Evolutionary conservation across 2,113 vertebrate genomes (phyloP).

Genomic region (Zosterops japonicus): DNA sequence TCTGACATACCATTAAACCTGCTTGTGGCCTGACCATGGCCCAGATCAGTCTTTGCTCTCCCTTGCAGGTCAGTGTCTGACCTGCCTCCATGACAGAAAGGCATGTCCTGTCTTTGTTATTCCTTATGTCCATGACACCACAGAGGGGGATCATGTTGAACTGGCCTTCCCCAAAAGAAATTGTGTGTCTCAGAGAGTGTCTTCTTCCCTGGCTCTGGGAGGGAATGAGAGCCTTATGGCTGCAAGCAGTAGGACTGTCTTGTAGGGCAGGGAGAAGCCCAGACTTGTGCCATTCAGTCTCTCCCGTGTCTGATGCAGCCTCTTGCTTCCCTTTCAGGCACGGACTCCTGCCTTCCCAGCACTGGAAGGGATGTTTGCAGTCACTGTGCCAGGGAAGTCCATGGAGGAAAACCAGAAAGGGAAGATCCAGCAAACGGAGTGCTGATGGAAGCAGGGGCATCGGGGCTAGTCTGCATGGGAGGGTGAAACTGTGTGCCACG

Average conservation of each 20-base stretch:
- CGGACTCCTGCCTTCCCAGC: conserved; percentile 4
- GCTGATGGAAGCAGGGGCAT: background rate
- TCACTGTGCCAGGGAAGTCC: background rate
- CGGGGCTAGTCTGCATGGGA: background rate
- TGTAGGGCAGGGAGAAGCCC: background rate
- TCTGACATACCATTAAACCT: background rate
- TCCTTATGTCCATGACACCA: background rate
- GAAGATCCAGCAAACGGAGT: conserved; percentile 19
- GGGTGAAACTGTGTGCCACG: background rate
- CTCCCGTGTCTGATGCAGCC: background rate
- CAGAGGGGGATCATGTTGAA: background rate
- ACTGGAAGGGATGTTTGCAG: background rate
- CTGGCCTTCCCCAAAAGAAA: background rate
- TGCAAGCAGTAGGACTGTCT: background rate
- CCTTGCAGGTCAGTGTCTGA: background rate
- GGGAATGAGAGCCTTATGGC: background rate
- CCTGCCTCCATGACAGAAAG: background rate
- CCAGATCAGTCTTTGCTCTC: background rate
- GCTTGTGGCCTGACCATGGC: background rate
- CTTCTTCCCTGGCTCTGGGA: background rate
- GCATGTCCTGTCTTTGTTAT: background rate
- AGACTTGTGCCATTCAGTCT: background rate
- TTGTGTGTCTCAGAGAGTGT: background rate
- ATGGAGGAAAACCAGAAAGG: conserved; percentile 8
- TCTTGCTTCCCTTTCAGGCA: conserved; percentile 17